phyloP scores from a whole-genome alignment of 2,888 invertebrate species.

The Pristionchus fissidentatus region DNA sequence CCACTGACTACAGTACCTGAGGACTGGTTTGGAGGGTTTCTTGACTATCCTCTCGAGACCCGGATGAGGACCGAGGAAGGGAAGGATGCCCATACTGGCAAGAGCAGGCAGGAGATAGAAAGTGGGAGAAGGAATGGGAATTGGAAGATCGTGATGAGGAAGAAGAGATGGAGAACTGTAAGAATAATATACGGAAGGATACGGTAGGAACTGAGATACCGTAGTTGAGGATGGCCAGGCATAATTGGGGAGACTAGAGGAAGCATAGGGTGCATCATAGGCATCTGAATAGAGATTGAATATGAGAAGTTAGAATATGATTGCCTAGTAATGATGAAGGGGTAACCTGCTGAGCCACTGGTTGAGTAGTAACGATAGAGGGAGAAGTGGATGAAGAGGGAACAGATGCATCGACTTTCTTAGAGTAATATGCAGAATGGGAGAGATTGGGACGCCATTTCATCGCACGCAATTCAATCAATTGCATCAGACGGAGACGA shows the following conservation, averaged over 20 bases:
- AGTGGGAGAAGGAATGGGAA: constrained; percentile 43
- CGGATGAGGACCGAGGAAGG: constrained; percentile 38
- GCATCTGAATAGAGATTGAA: not conserved
- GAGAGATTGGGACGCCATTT: constrained; percentile 87
- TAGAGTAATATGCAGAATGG: constrained; percentile 74
- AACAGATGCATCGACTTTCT: constrained; percentile 45
- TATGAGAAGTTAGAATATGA: not conserved
- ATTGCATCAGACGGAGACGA: constrained; percentile 83
- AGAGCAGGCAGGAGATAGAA: constrained; percentile 47
- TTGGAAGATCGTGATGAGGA: constrained; percentile 18
- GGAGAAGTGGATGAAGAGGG: constrained; percentile 1
- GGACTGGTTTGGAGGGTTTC: constrained; percentile 41
- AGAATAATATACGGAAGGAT: not conserved
- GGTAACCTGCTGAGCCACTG: not conserved
- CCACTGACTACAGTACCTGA: not conserved
- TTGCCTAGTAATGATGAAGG: no score
- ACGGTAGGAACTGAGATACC: constrained; percentile 28
- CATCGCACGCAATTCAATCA: constrained; percentile 92
- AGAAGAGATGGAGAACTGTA: constrained; percentile 31
- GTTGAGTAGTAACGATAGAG: not conserved
- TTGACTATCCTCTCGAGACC: not conserved
- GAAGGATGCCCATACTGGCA: constrained; percentile 41
- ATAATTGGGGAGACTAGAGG: not conserved
- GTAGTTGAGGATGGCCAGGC: not conserved
- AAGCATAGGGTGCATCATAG: not conserved